A percentile compares a stretch with the other conserved stretches of the same genome.
Evolutionary conservation across 2,113 vertebrate species (phyloP).

Genomic region (Muntiacus muntjak): DNA sequence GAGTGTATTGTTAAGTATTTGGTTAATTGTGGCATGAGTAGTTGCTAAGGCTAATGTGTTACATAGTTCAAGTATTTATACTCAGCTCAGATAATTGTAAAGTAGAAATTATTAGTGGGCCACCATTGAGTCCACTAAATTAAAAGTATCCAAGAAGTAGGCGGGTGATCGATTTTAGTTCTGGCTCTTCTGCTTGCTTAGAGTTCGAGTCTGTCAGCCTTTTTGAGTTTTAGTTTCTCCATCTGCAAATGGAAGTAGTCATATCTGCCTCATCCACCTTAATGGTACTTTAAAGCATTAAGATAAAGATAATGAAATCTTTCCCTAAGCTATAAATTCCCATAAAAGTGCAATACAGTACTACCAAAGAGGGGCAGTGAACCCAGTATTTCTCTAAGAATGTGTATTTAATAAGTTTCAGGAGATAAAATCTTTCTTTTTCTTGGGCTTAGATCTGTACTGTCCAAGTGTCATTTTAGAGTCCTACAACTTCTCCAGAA

Average conservation of each 20-base stretch:
- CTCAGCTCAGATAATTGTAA: background rate
- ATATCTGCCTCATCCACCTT: background rate
- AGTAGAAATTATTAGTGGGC: background rate
- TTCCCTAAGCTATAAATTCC: background rate
- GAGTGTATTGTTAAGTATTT: background rate
- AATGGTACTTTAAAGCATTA: slow-evolving; percentile 11
- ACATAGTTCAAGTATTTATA: background rate
- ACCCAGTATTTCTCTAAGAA: background rate
- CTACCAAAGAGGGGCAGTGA: background rate
- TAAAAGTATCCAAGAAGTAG: background rate
- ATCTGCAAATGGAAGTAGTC: background rate
- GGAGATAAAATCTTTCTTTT: background rate
- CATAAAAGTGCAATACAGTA: background rate
- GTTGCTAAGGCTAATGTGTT: background rate
- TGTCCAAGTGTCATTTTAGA: background rate
- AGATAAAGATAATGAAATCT: background rate
- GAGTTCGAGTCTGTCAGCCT: background rate
- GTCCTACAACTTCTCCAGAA: background rate
- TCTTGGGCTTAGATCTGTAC: background rate
- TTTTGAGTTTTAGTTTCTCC: background rate
- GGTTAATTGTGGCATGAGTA: background rate
- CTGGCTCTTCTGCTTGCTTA: background rate
- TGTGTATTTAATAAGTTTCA: background rate
- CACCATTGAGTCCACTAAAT: background rate
- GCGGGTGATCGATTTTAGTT: background rate